Base-by-base conservation (phyloP, 64 coral and sea anemone species). In the Montipora foliosa region DNA sequence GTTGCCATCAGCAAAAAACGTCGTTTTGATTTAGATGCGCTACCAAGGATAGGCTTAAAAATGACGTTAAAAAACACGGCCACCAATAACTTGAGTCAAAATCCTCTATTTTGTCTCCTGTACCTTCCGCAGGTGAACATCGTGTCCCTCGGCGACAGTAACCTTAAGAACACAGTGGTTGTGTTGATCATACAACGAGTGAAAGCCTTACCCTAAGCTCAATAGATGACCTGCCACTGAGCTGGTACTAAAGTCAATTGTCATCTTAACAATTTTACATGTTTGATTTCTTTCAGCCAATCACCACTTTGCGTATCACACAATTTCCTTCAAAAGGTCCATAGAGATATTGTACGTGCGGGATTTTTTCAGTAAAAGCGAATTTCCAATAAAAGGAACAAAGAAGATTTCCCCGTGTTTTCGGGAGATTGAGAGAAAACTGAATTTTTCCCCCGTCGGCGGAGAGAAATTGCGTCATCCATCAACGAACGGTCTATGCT, bases 181-280 rank as follows among this genome's bases (percentile, higher is more conserved):
- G 37, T 37, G 37, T 37, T 37, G 37, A 37, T 37, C 37, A 37
- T 37, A 37, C 37, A 37, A 37, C 37, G 37, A 37, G 37, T 37
- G 8, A 14, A 48, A 20, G 19, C 53, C 8, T 13, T 62, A 86
- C 8, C 64, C n/a, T 71, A 44, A 10, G 67, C 8, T 86, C 82
- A 86, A 86, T 86, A 86, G 82, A 71, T 50, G 82, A 86, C 82
- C 82, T 86, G 82, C 45, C 66, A 67, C 1, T 8, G 17, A 49
- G 64, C 82, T 71, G 82, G 82, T 86, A 86, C 46, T 72, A 47
- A n/a, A 19, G 2, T 11, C 52, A 1, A 8, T 14, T 8, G 66
- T 86, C 82, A 86, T 45, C 82, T 72, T 49, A 86, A 86, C 64
- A 49, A 70, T 67, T 49, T 45, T n/a, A 13, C 47, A 2, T 49